Base-by-base conservation (phyloP, 2,797 vertebrate species). In the Selene dorsalis region DNA sequence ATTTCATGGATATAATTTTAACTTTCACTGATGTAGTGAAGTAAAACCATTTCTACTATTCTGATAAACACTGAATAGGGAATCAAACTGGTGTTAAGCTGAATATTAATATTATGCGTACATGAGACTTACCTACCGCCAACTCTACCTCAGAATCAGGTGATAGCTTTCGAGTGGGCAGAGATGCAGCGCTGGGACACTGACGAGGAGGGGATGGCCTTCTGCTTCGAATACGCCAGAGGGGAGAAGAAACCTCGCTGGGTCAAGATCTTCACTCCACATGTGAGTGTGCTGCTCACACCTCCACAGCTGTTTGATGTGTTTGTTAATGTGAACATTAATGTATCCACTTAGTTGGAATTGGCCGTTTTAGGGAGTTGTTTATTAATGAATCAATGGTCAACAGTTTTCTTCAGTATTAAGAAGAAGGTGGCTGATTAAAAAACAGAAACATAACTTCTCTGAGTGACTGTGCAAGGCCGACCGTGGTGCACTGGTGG, bases 161-260 rank as follows among this genome's bases (percentile, higher is more conserved):
- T 99, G 38, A 99, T 99, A 6, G 96, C 97, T 0, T 99, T 99
- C 4, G 96, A 98, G 58, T 99, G 98, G 98, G 96, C 88, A 0
- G 98, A 99, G 93, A 99, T 99, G 98, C 97, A 98, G 91, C 95
- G 97, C 59, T 99, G 98, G 98, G 98, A 99, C 93, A 99, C 97
- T 0, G 98, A 99, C 0, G 97, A 99, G 82, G 98, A 99, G 88
- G 98, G 97, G 0, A 98, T 98, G 97, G 98, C 97, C 0, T 99
- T 99, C 88, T 99, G 98, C 68, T 99, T 99, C 0, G 97, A 99
- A 66, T 99, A 99, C 0, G 95, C 96, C 1, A 94, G 97, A 53
- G 97, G 96, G 18, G 97, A 98, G 88, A 98, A 97, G 94, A 99
- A 99, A 79, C 97, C 98, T 2, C 96, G 97, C 93, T 99, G 98